phyloP scores from a whole-genome alignment of 2,888 invertebrate species.

The Cataglyphis rosenhaueri region DNA sequence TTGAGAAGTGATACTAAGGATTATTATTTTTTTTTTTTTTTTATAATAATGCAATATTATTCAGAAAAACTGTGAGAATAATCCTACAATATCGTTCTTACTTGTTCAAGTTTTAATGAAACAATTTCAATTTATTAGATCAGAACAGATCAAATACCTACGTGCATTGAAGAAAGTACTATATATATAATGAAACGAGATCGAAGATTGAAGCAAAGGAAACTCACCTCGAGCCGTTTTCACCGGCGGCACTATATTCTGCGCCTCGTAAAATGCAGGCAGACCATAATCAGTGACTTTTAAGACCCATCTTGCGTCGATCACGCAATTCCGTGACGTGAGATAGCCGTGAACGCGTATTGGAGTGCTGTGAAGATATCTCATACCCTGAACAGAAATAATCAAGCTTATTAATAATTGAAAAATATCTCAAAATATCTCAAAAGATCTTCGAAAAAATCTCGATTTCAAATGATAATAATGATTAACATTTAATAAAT shows the following conservation, averaged over 20 bases:
- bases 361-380: constrained; percentile 94
- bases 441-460: no score
- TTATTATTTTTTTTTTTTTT: constrained; percentile 4
- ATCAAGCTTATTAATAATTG: constrained; percentile 5
- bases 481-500: neutral
- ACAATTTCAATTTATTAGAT: neutral
- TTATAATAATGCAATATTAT: constrained; percentile 4
- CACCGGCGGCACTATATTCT: constrained; percentile 88
- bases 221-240: constrained; percentile 90
- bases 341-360: constrained; percentile 94
- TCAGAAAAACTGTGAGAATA: neutral
- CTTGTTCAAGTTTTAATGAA: neutral
- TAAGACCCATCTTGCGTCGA: constrained; percentile 98
- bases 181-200: neutral
- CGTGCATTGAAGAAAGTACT: no score
- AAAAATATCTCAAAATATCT: neutral
- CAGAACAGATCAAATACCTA: neutral
- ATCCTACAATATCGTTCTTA: neutral
- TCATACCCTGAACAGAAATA: constrained; percentile 90
- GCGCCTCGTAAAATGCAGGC: constrained; percentile 91
- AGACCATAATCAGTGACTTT: constrained; percentile 97
- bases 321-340: constrained; percentile 96
- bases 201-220: neutral
- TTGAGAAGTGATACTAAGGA: neutral
- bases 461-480: neutral